phyloP scores from a whole-genome alignment of 1,140 invertebrate species.

The Sesamia nonagrioides region DNA sequence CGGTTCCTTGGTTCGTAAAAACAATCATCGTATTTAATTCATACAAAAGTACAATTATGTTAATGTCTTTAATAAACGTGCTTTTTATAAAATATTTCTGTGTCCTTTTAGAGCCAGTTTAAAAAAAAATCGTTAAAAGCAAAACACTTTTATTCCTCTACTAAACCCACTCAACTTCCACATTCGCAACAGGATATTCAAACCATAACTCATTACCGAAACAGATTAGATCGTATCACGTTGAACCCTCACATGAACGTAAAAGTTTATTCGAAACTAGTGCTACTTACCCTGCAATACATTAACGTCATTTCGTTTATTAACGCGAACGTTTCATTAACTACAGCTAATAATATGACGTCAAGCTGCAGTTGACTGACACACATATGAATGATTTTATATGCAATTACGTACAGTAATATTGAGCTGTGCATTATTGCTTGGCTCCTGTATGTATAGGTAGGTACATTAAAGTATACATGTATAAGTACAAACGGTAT shows the following conservation, averaged over 20 bases:
- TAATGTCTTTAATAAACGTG: too few species aligned
- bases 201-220: conserved; percentile 34
- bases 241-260: conserved; percentile 13
- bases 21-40: too few species aligned
- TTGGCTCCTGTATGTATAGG: too few species aligned
- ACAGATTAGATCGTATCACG: conserved; percentile 29
- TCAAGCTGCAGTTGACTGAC: conserved; percentile 15
- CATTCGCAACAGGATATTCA: not conserved
- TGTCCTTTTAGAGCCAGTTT: too few species aligned
- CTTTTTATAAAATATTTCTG: too few species aligned
- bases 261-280: conserved; percentile 33
- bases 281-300: conserved; percentile 22
- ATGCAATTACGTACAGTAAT: not conserved
- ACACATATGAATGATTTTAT: conserved; percentile 28
- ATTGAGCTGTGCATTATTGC: too few species aligned
- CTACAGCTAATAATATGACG: conserved; percentile 20
- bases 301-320: conserved; percentile 27
- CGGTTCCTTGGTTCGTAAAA: too few species aligned
- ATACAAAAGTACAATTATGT: not conserved
- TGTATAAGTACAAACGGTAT: too few species aligned
- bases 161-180: not conserved
- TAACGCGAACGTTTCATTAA: conserved; percentile 26
- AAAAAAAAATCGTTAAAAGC: too few species aligned
- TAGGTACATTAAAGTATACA: too few species aligned
- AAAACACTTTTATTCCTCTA: not conserved